Base-by-base conservation (phyloP, 2,113 vertebrate genomes). In the Sula dactylatra region DNA sequence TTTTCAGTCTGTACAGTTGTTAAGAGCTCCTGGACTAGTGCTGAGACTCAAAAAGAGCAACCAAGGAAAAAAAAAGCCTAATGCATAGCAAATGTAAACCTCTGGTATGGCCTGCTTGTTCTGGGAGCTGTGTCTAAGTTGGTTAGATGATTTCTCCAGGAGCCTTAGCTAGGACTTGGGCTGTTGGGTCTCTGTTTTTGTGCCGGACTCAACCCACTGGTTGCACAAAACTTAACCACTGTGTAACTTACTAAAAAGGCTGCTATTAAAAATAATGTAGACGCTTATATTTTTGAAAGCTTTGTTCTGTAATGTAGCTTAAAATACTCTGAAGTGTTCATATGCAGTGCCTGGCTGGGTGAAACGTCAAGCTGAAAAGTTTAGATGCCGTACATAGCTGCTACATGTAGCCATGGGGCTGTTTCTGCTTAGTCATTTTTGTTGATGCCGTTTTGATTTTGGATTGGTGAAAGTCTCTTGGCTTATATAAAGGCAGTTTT, bases 341-440 rank as follows among this genome's bases (percentile, higher is more conserved):
- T 66, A 1, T 21, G 70, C 83, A 85, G 93, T 36, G 81, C 44
- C 67, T 94, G 82, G 47, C 85, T 92, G 91, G 44, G 82, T 56
- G 56, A 86, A 70, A 83, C 2, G 1, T 86, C 67, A 81, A 55
- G 81, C 92, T 94, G 92, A 80, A 79, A 42, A 66, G 94, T 82
- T 78, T 14, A 89, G 85, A 96, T 97, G 90, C 95, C 84, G 0
- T 80, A 59, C 92, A 95, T 96, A 95, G 90, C 91, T 95, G 88
- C 40, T 84, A 8, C 82, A 25, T 84, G 94, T 52, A 72, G 94
- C 95, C 88, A n/a, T 74, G 89, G 86, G 90, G 86, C 82, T 96
- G 13, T 13, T 96, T 92, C 83, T 98, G 97, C 98, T 98, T 97
- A 97, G 97, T 98, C 96, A 97, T 45, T 95, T 96, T 42, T 86